A percentile compares a stretch with the other conserved stretches of the same genome.
Conservation (phyloP, 2,888 invertebrate species). For the Crioceris asparagi region DNA sequence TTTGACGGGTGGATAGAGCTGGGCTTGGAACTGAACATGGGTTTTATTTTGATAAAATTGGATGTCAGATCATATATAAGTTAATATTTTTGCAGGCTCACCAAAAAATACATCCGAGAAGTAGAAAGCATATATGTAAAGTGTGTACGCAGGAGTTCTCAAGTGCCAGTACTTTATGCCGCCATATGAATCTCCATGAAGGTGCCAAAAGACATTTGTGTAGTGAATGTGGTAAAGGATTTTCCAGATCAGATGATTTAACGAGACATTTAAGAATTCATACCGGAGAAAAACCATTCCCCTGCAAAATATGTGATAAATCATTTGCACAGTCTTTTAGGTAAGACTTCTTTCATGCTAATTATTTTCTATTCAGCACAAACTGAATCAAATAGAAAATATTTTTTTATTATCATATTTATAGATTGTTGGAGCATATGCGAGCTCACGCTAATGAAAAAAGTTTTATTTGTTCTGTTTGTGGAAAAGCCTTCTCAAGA, state of each 20-base stretch:
- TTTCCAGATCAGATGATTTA: conserved; percentile 35
- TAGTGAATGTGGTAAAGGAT: conserved; percentile 36
- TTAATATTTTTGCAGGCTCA: conserved; percentile 10
- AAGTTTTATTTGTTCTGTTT: conserved; percentile 34
- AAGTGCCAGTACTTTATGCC: conserved; percentile 36
- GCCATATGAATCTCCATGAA: conserved; percentile 34
- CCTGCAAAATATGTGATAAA: conserved; percentile 35
- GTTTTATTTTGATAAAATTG: no score
- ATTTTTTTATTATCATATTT: neutral
- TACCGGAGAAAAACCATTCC: conserved; percentile 38
- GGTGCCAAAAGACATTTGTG: conserved; percentile 34
- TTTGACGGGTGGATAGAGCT: no score
- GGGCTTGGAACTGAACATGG: no score
- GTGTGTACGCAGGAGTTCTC: conserved; percentile 37
- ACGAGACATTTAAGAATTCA: conserved; percentile 35
- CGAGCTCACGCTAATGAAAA: conserved; percentile 36
- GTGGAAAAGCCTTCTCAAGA: conserved; percentile 36
- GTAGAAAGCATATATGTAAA: conserved; percentile 32
- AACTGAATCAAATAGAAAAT: no score
- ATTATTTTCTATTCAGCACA: no score
- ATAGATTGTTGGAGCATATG: conserved; percentile 34
- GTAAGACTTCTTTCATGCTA: no score
- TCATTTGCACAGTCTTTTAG: conserved; percentile 29
- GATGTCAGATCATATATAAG: neutral
- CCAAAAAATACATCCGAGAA: conserved; percentile 27